Conservation (phyloP, 2,113 vertebrate genomes). For the Peromyscus polionotus region DNA sequence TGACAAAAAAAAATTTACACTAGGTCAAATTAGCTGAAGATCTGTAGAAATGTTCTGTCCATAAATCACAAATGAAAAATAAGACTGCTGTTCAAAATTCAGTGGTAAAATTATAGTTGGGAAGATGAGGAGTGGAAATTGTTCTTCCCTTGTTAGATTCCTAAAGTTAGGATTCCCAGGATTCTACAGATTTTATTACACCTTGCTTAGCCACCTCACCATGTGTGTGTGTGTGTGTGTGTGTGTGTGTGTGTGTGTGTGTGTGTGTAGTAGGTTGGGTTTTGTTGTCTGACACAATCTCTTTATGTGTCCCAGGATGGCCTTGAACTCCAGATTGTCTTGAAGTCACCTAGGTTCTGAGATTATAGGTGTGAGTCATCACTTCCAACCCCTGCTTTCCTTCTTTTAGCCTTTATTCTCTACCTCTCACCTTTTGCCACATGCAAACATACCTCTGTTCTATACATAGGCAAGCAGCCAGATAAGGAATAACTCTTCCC, state of each 20-base stretch:
- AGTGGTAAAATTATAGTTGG: neutral
- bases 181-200: neutral
- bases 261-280: neutral
- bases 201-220: neutral
- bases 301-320: neutral
- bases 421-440: neutral
- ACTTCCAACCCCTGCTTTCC: neutral
- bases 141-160: conserved; percentile 4
- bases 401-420: conserved; percentile 22
- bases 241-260: neutral
- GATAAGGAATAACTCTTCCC: neutral
- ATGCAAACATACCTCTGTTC: neutral
- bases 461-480: neutral
- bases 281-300: neutral
- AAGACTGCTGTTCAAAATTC: conserved; percentile 32
- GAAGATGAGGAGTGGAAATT: neutral
- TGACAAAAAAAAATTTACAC: neutral
- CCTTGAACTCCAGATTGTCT: neutral
- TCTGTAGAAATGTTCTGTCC: conserved; percentile 1
- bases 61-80: neutral
- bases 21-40: conserved; percentile 26
- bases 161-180: neutral
- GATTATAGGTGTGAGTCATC: neutral
- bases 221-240: neutral
- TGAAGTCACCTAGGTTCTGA: neutral